Conservation (phyloP, 64 coral and sea anemone genomes). For the Cladopsammia gracilis region DNA sequence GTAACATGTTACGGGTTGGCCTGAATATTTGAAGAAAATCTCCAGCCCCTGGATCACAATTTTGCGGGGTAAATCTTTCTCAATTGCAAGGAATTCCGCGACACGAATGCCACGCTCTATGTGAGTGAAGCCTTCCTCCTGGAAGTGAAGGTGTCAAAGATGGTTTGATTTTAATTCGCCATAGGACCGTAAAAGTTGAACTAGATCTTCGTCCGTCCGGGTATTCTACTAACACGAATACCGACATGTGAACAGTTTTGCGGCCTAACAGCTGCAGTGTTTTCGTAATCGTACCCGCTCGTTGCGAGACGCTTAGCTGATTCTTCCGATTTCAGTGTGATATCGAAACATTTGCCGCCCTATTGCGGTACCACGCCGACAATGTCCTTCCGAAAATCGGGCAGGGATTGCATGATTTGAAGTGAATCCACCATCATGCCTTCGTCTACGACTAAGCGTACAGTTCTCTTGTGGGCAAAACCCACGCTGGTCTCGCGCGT, state of each 20-base stretch:
- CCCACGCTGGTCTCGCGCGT: no score
- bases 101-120: not conserved
- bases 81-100: not conserved
- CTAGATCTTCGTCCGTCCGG: not conserved
- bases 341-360: not conserved
- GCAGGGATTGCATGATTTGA: not conserved
- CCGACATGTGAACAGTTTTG: not conserved
- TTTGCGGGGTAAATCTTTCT: no score
- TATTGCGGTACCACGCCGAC: not conserved
- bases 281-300: not conserved
- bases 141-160: not conserved
- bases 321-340: not conserved
- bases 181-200: not conserved
- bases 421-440: not conserved
- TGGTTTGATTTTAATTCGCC: not conserved
- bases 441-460: not conserved
- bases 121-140: not conserved
- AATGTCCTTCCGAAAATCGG: not conserved
- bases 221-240: not conserved
- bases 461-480: not conserved
- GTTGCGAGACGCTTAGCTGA: not conserved
- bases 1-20: not conserved
- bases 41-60: no score
- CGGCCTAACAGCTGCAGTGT: not conserved
- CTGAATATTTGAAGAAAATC: not conserved